Conservation (phyloP, 1,140 invertebrate species). For the Musca vetustissima region DNA sequence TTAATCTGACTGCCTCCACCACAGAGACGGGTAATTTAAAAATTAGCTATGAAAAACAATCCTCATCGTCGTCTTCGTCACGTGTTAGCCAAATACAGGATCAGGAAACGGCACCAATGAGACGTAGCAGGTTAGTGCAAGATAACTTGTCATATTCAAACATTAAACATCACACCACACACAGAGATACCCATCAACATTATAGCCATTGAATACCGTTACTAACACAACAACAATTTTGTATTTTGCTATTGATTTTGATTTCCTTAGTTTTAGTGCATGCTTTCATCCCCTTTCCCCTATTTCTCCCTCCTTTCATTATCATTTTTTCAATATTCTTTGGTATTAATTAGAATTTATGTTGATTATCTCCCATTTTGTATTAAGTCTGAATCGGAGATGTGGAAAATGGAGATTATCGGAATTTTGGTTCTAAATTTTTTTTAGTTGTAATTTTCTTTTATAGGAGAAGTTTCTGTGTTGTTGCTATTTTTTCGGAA, state of each 20-base stretch:
- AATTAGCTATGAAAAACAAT: slow-evolving; percentile 60
- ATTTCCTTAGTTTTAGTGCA: slow-evolving; percentile 2
- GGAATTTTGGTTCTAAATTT: no score
- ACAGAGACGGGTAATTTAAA: slow-evolving; percentile 57
- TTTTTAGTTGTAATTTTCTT: no score
- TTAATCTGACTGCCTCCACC: slow-evolving; percentile 43
- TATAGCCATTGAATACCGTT: background rate
- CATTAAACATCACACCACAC: background rate
- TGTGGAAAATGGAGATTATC: no score
- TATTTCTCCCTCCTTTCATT: no score
- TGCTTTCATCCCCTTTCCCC: background rate
- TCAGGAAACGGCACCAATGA: slow-evolving; percentile 53
- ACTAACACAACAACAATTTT: background rate
- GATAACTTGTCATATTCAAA: background rate
- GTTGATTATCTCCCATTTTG: background rate
- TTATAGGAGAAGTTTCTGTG: no score
- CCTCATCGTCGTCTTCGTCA: slow-evolving; percentile 30
- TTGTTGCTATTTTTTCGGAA: no score
- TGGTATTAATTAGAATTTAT: background rate
- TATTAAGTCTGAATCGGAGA: no score
- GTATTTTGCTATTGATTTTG: no score
- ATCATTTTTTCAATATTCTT: no score
- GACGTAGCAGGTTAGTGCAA: slow-evolving; percentile 53
- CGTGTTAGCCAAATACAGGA: slow-evolving; percentile 50
- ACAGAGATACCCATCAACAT: background rate